Percentiles rank a stretch among this genome's conserved stretches.
phyloP scores from a whole-genome alignment of 2,113 vertebrate species.

The Okapia johnstoni region DNA sequence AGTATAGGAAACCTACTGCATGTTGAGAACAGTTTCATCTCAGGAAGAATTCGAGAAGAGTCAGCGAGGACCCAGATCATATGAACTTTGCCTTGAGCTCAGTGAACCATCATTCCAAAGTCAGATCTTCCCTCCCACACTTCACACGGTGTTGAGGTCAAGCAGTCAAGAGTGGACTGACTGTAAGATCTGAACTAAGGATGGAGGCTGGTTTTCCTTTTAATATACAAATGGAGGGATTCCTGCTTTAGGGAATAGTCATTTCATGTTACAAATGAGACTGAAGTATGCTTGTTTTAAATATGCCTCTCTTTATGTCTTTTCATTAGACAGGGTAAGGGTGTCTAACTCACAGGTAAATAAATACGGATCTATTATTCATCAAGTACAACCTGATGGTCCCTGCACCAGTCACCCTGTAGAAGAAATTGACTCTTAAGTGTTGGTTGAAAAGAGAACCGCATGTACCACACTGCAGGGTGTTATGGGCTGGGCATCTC shows the following conservation, averaged over 20 bases:
- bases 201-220: neutral
- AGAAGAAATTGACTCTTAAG: neutral
- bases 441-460: neutral
- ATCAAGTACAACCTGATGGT: accelerated
- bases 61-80: neutral
- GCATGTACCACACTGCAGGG: accelerated
- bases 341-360: neutral
- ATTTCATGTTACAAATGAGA: neutral
- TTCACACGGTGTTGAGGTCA: neutral
- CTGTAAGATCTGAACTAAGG: neutral
- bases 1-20: accelerated
- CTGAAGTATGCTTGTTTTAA: neutral
- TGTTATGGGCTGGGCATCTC: accelerated
- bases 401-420: neutral
- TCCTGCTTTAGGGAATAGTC: neutral
- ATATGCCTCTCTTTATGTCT: neutral
- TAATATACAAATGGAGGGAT: accelerated
- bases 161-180: neutral
- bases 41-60: neutral
- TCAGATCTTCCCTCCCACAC: neutral
- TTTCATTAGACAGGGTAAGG: neutral
- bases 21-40: neutral
- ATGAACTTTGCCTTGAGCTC: neutral
- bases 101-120: neutral
- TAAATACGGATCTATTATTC: accelerated